A percentile compares a stretch with the other conserved stretches of the same genome.
Conservation (phyloP, 2,113 vertebrate genomes). For the Spea multiplicata region DNA sequence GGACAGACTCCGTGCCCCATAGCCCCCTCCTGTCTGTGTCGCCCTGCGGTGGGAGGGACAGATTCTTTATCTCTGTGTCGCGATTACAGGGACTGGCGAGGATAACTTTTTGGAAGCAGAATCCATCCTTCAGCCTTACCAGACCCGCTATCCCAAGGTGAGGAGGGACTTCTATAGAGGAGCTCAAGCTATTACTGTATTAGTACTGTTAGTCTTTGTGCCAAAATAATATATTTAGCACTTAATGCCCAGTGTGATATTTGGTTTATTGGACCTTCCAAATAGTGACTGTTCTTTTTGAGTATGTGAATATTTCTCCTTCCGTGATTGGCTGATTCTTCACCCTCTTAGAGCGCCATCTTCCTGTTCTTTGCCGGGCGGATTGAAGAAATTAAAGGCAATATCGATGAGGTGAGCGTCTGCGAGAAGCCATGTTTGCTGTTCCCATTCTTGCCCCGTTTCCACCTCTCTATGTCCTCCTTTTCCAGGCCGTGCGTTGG, state of each 20-base stretch:
- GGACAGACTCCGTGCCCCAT: neutral
- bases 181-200: neutral
- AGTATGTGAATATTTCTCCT: neutral
- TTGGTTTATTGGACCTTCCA: neutral
- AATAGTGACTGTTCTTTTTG: neutral
- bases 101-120: conserved; percentile 73
- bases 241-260: neutral
- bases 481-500: conserved; percentile 69
- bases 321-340: neutral
- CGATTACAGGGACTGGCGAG: conserved; percentile 69
- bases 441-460: neutral
- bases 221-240: neutral
- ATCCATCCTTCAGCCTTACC: conserved; percentile 68
- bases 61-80: neutral
- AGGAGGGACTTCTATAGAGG: conserved; percentile 13
- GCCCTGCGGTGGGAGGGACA: neutral
- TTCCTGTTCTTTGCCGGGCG: conserved; percentile 80
- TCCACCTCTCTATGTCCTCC: conserved; percentile 3
- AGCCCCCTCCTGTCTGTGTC: neutral
- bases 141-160: conserved; percentile 68
- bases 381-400: conserved; percentile 77
- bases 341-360: conserved; percentile 69
- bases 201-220: neutral
- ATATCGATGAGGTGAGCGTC: conserved; percentile 71
- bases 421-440: neutral